Evolutionary conservation across 1,140 invertebrate species (phyloP), one percentile per base, ranked within the genome.

Genomic region (Hesperophylax magnus): DNA sequence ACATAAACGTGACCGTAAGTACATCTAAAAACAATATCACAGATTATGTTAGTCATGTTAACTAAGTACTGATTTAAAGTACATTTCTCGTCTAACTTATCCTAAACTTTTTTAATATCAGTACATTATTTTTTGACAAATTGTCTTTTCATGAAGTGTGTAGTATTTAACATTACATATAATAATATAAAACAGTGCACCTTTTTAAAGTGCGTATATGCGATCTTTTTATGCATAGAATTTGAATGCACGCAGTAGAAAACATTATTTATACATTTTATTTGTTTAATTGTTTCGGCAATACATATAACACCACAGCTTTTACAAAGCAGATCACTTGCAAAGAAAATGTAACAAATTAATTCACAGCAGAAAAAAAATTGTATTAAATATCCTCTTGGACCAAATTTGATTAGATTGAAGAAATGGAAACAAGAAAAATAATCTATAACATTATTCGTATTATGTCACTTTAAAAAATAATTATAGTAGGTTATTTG

Each of bases 1-100:
- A 54, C 58, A 60, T 76, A 34, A 20, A 56, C 17, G 63, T 63
- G 77, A 71, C 54, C 63, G 56, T 20, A 58, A 78, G 47, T 74
- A 56, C 67, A 76, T 61, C 78, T 80, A 79, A 58, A 82, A 79
- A 82, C 78, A 82, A 82, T 82, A 82, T 82, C 81, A 82, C 81
- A 82, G 81, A 75, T 74, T 77, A 77, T 80, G 71, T 82, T 80
- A 82, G 77, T 82, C 72, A 69, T 76, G 81, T 77, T 77, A 82
- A 82, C 39, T 79, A 82, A 22, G 58, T 61, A 61, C 58, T 6
- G 58, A 20, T 61, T 11, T 24, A 24, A 61, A 18, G n/a, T 58
- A 61, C n/a, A 15, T 69, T 39, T 34, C 20, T 27, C 39, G 3
- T 69, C 24, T 24, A 61, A 69, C 65, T 18, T 47, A 69, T 0